Evolutionary conservation across 2,888 invertebrate genomes (phyloP), one percentile per base, ranked within the genome.

Genomic region (Drosophila gaucha): DNA sequence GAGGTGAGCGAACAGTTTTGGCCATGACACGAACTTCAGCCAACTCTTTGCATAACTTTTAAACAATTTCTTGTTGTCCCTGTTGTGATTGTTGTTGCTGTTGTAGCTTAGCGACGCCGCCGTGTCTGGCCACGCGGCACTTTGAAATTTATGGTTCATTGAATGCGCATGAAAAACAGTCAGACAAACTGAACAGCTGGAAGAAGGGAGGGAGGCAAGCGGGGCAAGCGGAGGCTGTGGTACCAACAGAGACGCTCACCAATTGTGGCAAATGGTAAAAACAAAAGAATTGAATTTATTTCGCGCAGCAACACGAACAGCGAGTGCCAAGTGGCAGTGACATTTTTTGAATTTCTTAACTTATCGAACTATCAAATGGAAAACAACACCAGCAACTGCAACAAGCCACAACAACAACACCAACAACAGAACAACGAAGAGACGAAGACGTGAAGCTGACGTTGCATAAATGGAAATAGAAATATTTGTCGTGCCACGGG

Each of bases 121-220:
- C 88, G 64, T 70, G 84, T 84, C 84, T 84, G 75, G 70, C 55
- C 67, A 49, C 52, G 66, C 72, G 85, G 88, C 87, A 86, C 80
- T 88, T 88, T 84, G 62, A 88, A 84, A 84, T 88, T 84, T 84
- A 84, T 84, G 88, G 87, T 86, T 84, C 84, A 84, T 88, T 88
- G 84, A 86, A 88, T 88, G 55, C 85, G 74, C 74, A 88, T 80
- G 80, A 84, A 86, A 88, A 88, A 84, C 82, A 86, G 74, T 76
- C 55, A 65, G 78, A 71, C 73, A 62, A 63, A 38, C 47, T 31
- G 41, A 47, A 44, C 46, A 43, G 65, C 60, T 57, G 44, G 14
- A n/a, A n/a, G n/a, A n/a, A n/a, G 22, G 38, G 24, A 16, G 18
- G 12, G 24, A 8, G 39, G 6, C 1, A 3, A 3, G 10, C 24